phyloP scores from a whole-genome alignment of 2,888 invertebrate genomes.

The Heliothis peltigera region DNA sequence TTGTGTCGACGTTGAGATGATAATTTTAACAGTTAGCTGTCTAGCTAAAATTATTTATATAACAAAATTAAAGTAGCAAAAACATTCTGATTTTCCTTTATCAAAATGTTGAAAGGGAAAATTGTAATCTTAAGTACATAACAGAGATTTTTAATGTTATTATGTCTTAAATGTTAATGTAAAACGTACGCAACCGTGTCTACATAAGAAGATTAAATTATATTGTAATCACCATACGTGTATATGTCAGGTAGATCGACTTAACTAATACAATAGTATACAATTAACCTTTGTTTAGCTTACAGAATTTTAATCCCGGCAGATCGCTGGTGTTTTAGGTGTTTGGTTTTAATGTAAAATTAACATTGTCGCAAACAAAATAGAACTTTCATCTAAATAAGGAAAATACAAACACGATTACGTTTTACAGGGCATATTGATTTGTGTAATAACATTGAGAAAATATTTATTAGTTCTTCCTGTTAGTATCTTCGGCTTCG shows the following conservation, averaged over 20 bases:
- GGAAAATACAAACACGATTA: background rate
- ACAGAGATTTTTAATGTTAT: too few species aligned
- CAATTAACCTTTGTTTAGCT: constrained; percentile 29
- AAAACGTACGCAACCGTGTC: background rate
- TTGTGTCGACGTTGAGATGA: constrained; percentile 29
- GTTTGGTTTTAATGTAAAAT: too few species aligned
- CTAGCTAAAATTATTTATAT: background rate
- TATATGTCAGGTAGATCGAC: constrained; percentile 14
- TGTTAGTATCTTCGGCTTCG: constrained; percentile 62
- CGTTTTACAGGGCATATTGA: background rate
- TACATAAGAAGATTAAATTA: constrained; percentile 3
- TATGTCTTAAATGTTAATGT: too few species aligned
- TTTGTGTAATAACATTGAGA: constrained; percentile 34
- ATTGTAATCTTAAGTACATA: too few species aligned
- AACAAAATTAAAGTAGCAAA: background rate
- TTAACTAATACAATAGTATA: constrained; percentile 7
- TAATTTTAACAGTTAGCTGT: constrained; percentile 19
- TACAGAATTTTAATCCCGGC: constrained; percentile 10
- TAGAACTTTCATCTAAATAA: background rate
- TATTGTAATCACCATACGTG: constrained; percentile 5
- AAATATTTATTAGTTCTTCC: constrained; percentile 62
- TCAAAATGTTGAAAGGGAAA: too few species aligned
- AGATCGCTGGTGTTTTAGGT: constrained; percentile 6
- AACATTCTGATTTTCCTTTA: background rate
- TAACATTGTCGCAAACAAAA: background rate